Evolutionary conservation across 2,797 vertebrate genomes (phyloP).

Genomic region (Gallirallus australis): DNA sequence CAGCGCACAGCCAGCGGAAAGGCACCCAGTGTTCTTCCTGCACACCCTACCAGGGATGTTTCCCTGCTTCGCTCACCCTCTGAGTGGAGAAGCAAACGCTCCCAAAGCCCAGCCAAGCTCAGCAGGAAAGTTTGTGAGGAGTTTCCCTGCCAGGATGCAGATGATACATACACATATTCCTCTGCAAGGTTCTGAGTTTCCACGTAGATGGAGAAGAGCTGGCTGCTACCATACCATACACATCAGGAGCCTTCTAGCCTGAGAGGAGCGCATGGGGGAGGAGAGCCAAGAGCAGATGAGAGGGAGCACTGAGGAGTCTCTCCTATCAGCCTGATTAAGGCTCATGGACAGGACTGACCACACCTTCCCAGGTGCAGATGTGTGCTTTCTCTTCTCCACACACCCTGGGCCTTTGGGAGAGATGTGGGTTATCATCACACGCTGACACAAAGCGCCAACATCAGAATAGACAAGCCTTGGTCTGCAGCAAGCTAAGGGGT

Average conservation of each 20-base stretch:
- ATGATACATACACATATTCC: rapidly evolving
- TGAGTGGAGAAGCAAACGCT: background rate
- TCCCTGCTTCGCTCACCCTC: background rate
- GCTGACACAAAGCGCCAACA: background rate
- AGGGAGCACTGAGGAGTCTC: background rate
- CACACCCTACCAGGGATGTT: background rate
- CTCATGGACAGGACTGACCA: background rate
- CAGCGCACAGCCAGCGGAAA: background rate
- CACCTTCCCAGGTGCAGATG: background rate
- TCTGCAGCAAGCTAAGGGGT: slow-evolving; percentile 5
- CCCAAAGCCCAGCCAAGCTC: background rate
- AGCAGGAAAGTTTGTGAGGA: background rate
- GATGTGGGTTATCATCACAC: background rate
- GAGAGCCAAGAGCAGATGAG: background rate
- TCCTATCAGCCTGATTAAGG: background rate
- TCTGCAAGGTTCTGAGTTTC: background rate
- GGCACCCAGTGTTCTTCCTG: background rate
- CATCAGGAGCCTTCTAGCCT: background rate
- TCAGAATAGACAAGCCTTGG: background rate
- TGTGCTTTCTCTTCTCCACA: background rate
- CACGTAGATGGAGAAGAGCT: background rate
- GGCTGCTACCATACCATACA: background rate
- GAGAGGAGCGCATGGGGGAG: background rate
- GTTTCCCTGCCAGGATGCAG: background rate
- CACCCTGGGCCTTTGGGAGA: background rate